Evolutionary conservation across 2,113 vertebrate species (phyloP).

Genomic region (Petromus typicus): DNA sequence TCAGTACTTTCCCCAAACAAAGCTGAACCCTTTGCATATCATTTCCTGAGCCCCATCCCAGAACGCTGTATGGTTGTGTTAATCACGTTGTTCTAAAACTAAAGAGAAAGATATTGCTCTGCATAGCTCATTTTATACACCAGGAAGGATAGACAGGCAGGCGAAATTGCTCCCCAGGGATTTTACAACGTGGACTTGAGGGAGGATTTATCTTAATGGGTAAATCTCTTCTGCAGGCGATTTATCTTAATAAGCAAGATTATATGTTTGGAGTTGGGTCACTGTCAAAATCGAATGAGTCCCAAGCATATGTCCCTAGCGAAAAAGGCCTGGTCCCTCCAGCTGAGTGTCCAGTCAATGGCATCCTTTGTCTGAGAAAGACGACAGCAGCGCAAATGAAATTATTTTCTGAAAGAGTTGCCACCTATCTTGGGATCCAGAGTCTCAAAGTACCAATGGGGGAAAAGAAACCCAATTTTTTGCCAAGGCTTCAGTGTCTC

Average conservation of each 20-base stretch:
- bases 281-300: constrained; percentile 67
- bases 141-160: constrained; percentile 19
- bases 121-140: neutral
- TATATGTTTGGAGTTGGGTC: constrained; percentile 33
- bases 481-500: neutral
- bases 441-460: neutral
- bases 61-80: neutral
- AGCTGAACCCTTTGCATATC: neutral
- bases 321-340: neutral
- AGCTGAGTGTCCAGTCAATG: neutral
- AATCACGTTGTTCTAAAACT: neutral
- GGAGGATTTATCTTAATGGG: constrained; percentile 43
- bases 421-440: constrained; percentile 2
- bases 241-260: constrained; percentile 73
- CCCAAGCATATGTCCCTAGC: neutral
- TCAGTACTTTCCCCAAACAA: neutral
- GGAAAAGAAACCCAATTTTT: neutral
- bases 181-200: constrained; percentile 35
- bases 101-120: constrained; percentile 7
- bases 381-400: neutral
- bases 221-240: constrained; percentile 67
- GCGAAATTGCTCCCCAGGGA: constrained; percentile 49
- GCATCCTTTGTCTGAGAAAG: constrained; percentile 27
- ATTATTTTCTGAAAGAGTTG: neutral
- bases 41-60: neutral